phyloP scores from a whole-genome alignment of 1,140 invertebrate genomes.

The Epicauta chinensis region DNA sequence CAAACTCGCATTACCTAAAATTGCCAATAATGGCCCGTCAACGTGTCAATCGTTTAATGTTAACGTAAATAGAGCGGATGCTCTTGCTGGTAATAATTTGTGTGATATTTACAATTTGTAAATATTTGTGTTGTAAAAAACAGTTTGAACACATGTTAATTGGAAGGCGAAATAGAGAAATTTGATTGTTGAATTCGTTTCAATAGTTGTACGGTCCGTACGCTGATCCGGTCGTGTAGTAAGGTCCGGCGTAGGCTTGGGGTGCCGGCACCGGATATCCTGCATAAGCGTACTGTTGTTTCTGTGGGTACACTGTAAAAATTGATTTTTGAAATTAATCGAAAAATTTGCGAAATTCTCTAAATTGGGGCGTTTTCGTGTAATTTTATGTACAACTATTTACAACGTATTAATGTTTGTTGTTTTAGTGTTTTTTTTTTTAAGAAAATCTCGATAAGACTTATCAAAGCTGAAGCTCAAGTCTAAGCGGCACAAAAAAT shows the following conservation, averaged over 20 bases:
- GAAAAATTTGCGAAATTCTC: not conserved
- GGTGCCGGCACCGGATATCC: constrained; percentile 74
- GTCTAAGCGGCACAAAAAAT: not conserved
- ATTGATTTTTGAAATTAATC: not conserved
- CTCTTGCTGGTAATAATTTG: too few species aligned
- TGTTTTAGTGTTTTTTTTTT: not conserved
- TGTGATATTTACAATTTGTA: too few species aligned
- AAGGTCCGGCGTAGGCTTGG: constrained; percentile 78
- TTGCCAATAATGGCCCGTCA: too few species aligned
- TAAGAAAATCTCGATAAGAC: not conserved
- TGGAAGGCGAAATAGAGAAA: too few species aligned
- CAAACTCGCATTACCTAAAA: too few species aligned
- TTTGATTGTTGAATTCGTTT: constrained; percentile 27
- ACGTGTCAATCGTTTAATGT: too few species aligned
- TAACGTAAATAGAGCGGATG: too few species aligned
- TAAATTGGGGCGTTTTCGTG: not conserved
- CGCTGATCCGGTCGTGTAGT: constrained; percentile 73
- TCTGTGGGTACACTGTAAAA: constrained; percentile 82
- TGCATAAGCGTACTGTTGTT: constrained; percentile 83
- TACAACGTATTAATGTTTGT: not conserved
- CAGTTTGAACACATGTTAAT: too few species aligned
- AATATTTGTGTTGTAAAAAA: too few species aligned
- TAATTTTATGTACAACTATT: not conserved
- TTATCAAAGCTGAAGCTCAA: not conserved
- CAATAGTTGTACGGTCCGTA: constrained; percentile 90